phyloP scores from a whole-genome alignment of 1,140 invertebrate genomes.

The Cydia fagiglandana region DNA sequence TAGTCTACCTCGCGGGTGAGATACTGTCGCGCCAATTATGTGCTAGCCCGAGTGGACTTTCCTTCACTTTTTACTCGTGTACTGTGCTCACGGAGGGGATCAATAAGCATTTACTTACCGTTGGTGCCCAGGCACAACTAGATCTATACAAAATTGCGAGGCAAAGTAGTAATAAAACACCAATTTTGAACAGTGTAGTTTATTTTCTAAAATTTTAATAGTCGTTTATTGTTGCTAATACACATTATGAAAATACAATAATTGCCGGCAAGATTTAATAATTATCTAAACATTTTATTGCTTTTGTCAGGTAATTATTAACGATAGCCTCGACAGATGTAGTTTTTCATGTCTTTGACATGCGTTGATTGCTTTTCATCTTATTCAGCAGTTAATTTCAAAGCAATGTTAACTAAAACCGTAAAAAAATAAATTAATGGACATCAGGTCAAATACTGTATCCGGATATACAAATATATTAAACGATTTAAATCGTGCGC shows the following conservation, averaged over 20 bases:
- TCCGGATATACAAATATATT: slow-evolving; percentile 16
- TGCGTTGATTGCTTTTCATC: background rate
- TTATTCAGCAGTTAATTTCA: background rate
- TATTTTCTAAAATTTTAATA: slow-evolving; percentile 48
- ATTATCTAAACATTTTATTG: slow-evolving; percentile 18
- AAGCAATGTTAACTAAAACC: background rate
- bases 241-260: slow-evolving; percentile 31
- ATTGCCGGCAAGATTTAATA: slow-evolving; percentile 21
- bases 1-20: no score
- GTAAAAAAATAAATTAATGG: background rate
- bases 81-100: no score
- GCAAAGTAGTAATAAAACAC: slow-evolving; percentile 27
- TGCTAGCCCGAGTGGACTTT: no score
- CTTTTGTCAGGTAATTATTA: slow-evolving; percentile 13
- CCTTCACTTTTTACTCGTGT: no score
- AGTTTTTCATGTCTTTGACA: slow-evolving; percentile 9
- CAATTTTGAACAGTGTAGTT: slow-evolving; percentile 45
- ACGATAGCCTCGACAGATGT: background rate
- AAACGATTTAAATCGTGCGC: background rate
- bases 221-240: slow-evolving; percentile 11
- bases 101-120: no score
- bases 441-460: slow-evolving; percentile 1
- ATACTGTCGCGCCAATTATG: no score
- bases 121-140: no score
- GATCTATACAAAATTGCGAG: no score